Base-by-base conservation (phyloP, 2,888 invertebrate genomes). In the Ophion obscuratus region DNA sequence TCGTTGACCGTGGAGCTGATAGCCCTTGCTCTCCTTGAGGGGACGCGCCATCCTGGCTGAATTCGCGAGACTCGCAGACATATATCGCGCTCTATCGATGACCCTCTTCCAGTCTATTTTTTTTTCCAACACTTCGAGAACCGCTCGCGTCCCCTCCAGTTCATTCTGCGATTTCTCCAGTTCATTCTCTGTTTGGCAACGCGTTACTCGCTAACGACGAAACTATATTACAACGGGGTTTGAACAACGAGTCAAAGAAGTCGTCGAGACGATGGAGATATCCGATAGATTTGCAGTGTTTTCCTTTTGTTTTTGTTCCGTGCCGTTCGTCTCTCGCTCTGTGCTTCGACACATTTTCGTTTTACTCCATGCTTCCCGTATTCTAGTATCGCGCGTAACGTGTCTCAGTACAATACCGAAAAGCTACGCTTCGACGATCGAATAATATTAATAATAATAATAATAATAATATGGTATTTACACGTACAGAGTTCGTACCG, bases 351-450 rank as follows among this genome's bases (percentile, higher is more conserved):
- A 73, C 77, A 68, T 73, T 73, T 59, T 73, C 57, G 40, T 53
- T 71, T 70, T 57, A 36, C 57, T 10, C 53, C 14, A 27, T 73
- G 53, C 27, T 36, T 11, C 62, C 27, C 53, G 71, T 75, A 81
- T 14, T 44, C 74, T 78, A 83, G n/a, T 53, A 83, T 86, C 86
- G 86, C 86, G 83, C 75, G 75, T 78, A 86, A 81, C 74, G 73
- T 76, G 64, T 81, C 61, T 83, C 79, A 76, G 83, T 73, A 79
- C 73, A 61, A 85, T 82, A 87, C 82, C 73, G 85, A 86, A 89
- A 91, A 91, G 89, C 90, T 92, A 91, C 89, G 89, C 87, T 88
- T 88, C 89, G 89, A 91, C 90, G 89, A 90, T 90, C 86, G 89
- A 91, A 90, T 90, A 61, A 89, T 88, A 53, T 14, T 53, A 53